Evolutionary conservation across 2,888 invertebrate genomes (phyloP).

Genomic region (Clostera curtula): DNA sequence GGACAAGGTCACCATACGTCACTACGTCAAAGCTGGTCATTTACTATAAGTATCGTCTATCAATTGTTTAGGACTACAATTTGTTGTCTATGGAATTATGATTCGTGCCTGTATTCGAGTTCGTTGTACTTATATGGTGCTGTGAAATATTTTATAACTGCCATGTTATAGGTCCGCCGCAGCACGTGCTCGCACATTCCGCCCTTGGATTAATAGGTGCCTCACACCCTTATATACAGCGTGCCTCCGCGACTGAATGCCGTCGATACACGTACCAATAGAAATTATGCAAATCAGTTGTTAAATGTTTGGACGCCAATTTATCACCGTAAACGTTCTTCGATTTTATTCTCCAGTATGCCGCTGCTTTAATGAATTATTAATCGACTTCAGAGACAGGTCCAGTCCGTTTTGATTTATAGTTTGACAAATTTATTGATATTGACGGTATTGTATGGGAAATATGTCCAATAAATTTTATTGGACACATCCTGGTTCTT

Average conservation of each 20-base stretch:
- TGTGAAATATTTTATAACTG: neutral
- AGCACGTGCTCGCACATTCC: constrained; percentile 21
- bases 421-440: constrained; percentile 1
- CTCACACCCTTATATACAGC: constrained; percentile 8
- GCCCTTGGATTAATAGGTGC: constrained; percentile 21
- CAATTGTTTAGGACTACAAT: too few species aligned
- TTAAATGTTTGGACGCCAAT: constrained; percentile 14
- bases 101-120: too few species aligned
- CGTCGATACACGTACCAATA: constrained; percentile 16
- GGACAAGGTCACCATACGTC: too few species aligned
- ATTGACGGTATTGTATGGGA: constrained; percentile 1
- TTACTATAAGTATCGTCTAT: too few species aligned
- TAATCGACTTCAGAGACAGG: constrained; percentile 3
- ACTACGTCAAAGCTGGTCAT: too few species aligned
- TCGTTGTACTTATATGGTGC: neutral
- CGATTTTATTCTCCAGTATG: neutral
- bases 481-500: constrained; percentile 4
- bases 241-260: constrained; percentile 13
- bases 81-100: too few species aligned
- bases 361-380: constrained; percentile 6
- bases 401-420: constrained; percentile 3
- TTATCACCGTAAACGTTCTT: constrained; percentile 11
- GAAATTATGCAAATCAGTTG: constrained; percentile 20
- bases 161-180: constrained; percentile 8
- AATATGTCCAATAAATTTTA: neutral